Conservation (phyloP, 2,888 invertebrate genomes). For the Xestia xanthographa region DNA sequence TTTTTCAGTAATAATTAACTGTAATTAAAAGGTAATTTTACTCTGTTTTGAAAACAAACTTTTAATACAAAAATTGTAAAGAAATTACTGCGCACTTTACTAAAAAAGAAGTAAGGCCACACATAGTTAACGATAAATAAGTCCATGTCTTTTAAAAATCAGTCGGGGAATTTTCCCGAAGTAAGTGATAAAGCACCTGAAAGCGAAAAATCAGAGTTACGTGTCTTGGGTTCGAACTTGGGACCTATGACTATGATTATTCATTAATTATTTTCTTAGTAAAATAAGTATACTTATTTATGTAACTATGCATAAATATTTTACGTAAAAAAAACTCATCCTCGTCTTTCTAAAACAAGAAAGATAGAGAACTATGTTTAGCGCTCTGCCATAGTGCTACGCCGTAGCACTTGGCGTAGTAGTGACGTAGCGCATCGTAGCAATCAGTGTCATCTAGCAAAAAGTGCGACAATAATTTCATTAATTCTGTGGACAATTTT, state of each 20-base stretch:
- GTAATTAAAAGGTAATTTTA: conserved; percentile 23
- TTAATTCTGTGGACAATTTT: not conserved
- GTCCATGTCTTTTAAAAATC: not conserved
- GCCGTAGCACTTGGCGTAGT: conserved; percentile 5
- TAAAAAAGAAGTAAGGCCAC: not conserved
- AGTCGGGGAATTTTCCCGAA: not conserved
- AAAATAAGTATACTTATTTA: too few species aligned
- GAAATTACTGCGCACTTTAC: not conserved
- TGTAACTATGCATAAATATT: not conserved
- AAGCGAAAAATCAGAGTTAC: too few species aligned
- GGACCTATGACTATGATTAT: too few species aligned
- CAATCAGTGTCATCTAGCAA: too few species aligned
- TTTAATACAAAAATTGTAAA: not conserved
- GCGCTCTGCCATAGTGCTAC: not conserved
- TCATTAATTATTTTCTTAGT: too few species aligned
- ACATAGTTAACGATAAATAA: not conserved
- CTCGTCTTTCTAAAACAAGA: not conserved
- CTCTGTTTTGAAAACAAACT: conserved; percentile 10
- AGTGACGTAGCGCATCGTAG: not conserved
- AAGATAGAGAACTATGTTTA: not conserved
- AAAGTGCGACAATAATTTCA: not conserved
- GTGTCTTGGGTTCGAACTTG: too few species aligned
- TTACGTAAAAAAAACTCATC: not conserved
- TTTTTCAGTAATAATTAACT: not conserved
- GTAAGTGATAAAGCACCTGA: too few species aligned